A percentile compares a stretch with the other conserved stretches of the same genome.
phyloP scores from a whole-genome alignment of 2,113 vertebrate genomes.

The Siniperca knerii region DNA sequence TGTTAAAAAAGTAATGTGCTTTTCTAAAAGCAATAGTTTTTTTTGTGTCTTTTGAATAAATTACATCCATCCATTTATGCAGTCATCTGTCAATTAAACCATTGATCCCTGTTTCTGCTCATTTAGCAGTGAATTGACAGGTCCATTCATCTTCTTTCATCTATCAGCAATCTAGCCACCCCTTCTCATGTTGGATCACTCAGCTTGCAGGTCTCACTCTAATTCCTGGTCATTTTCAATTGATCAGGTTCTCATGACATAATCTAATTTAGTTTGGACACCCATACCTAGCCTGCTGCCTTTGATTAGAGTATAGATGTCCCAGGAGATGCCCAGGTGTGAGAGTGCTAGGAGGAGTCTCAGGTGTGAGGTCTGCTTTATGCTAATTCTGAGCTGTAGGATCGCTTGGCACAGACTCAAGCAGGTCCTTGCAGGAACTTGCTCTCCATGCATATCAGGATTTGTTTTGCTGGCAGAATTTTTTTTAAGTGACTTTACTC shows the following conservation, averaged over 20 bases:
- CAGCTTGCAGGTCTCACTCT: neutral
- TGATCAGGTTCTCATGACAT: conserved; percentile 4
- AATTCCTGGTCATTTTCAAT: neutral
- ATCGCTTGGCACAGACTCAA: conserved; percentile 7
- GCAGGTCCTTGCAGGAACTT: neutral
- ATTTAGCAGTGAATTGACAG: neutral
- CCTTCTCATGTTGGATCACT: neutral
- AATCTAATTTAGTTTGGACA: conserved; percentile 27
- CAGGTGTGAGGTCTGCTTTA: neutral
- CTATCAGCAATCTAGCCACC: neutral
- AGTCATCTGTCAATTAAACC: neutral
- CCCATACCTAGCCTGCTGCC: neutral
- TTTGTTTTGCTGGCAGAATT: neutral
- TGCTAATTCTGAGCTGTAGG: conserved; percentile 11
- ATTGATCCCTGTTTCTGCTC: neutral
- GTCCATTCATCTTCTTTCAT: neutral
- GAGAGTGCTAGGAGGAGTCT: neutral
- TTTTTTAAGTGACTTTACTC: conserved; percentile 14
- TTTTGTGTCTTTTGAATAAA: too few relatives aligned
- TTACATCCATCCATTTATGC: neutral
- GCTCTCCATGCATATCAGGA: conserved; percentile 11
- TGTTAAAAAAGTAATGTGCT: too few relatives aligned
- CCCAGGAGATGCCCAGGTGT: conserved; percentile 1
- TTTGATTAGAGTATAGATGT: conserved; percentile 31
- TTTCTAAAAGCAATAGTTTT: neutral